Evolutionary conservation across 1,140 invertebrate genomes (phyloP).

Genomic region (Pantala flavescens): DNA sequence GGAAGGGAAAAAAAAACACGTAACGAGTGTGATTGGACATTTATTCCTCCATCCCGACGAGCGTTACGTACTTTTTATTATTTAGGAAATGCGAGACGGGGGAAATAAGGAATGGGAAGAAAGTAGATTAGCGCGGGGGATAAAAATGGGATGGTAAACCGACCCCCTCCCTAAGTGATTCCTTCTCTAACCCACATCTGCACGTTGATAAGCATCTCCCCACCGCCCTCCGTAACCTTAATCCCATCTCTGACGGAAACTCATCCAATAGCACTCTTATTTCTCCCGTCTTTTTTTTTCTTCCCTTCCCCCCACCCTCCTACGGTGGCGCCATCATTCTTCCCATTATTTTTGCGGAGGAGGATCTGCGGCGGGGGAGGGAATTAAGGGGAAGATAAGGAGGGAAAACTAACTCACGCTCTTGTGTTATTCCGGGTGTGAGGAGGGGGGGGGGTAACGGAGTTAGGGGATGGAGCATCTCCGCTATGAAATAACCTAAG

Average conservation of each 20-base stretch:
- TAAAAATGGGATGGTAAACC: not conserved
- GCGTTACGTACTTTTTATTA: too few relatives aligned
- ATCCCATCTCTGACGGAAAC: not conserved
- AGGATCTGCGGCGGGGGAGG: not conserved
- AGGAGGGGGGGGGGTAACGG: not conserved
- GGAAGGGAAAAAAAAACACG: too few relatives aligned
- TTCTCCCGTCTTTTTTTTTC: not conserved
- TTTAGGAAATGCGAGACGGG: not conserved
- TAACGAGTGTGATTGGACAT: too few relatives aligned
- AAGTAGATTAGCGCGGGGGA: not conserved
- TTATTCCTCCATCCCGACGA: too few relatives aligned
- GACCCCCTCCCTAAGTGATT: not conserved
- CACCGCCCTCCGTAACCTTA: not conserved
- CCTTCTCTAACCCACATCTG: not conserved
- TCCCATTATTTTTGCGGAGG: conserved; percentile 1
- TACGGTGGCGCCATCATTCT: not conserved
- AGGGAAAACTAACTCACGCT: not conserved
- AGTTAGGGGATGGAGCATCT: not conserved
- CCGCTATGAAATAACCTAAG: not conserved
- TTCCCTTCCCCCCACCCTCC: not conserved
- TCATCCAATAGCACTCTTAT: conserved; percentile 9
- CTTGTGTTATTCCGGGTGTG: not conserved
- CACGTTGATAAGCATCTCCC: not conserved
- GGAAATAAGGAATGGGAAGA: not conserved
- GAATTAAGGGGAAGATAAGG: not conserved